Evolutionary conservation across 2,797 vertebrate species (phyloP).

Genomic region (Limosa lapponica): DNA sequence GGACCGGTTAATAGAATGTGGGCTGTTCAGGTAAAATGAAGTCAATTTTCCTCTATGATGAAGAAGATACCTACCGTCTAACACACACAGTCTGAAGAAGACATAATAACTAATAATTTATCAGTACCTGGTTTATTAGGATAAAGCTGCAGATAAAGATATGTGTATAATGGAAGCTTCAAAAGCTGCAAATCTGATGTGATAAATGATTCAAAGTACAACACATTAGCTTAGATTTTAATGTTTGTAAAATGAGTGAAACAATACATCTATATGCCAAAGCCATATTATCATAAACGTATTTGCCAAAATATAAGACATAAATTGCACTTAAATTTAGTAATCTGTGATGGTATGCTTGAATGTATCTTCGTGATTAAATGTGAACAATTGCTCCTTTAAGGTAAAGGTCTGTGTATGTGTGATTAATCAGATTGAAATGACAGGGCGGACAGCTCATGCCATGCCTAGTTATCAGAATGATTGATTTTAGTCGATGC

Average conservation of each 20-base stretch:
- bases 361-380: constrained; percentile 83
- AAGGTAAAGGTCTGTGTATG: constrained; percentile 83
- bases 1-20: constrained; percentile 1
- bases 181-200: constrained; percentile 50
- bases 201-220: constrained; percentile 66
- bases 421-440: constrained; percentile 85
- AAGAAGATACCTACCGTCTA: constrained; percentile 22
- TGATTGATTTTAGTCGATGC: constrained; percentile 82
- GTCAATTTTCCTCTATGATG: background rate
- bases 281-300: constrained; percentile 70
- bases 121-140: constrained; percentile 64
- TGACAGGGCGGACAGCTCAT: constrained; percentile 81
- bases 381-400: constrained; percentile 84
- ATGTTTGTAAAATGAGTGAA: constrained; percentile 71
- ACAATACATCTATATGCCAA: constrained; percentile 66
- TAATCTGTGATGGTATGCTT: constrained; percentile 73
- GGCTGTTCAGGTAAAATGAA: constrained; percentile 35
- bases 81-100: constrained; percentile 41
- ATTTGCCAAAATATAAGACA: constrained; percentile 73
- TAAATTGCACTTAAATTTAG: constrained; percentile 78
- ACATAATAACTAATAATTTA: constrained; percentile 56
- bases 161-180: constrained; percentile 63
- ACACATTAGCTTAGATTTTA: constrained; percentile 70
- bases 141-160: constrained; percentile 64
- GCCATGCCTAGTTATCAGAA: constrained; percentile 82